Evolutionary conservation across 2,888 invertebrate species (phyloP).

Genomic region (Drosophila parthenogenetica): DNA sequence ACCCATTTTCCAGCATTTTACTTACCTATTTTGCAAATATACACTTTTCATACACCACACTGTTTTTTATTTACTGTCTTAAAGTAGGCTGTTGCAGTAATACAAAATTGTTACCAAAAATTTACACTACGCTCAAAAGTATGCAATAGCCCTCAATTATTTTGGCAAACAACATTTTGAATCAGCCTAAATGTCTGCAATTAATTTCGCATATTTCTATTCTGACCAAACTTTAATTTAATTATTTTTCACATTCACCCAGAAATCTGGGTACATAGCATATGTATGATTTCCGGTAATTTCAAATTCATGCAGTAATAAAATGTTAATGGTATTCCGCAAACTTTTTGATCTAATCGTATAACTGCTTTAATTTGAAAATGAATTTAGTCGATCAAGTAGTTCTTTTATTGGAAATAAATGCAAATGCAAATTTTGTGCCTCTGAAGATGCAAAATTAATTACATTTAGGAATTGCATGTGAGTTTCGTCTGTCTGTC

Average conservation of each 20-base stretch:
- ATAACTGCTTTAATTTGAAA: not conserved
- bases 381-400: constrained; percentile 1
- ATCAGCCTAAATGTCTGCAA: not conserved
- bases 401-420: not conserved
- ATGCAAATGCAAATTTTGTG: constrained; percentile 23
- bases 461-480: constrained; percentile 24
- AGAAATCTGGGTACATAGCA: not conserved
- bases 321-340: no score
- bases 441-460: constrained; percentile 23
- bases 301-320: not conserved
- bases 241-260: not conserved
- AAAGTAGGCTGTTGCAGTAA: not conserved
- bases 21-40: not conserved
- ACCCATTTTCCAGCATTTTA: no score
- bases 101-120: not conserved
- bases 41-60: no score
- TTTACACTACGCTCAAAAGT: not conserved
- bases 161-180: not conserved
- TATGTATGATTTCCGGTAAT: not conserved
- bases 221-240: not conserved
- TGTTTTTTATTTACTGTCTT: no score
- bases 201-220: not conserved
- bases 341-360: not conserved
- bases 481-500: not conserved
- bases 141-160: not conserved